Conservation (phyloP, 2,888 invertebrate species). For the Phorcus lineatus region DNA sequence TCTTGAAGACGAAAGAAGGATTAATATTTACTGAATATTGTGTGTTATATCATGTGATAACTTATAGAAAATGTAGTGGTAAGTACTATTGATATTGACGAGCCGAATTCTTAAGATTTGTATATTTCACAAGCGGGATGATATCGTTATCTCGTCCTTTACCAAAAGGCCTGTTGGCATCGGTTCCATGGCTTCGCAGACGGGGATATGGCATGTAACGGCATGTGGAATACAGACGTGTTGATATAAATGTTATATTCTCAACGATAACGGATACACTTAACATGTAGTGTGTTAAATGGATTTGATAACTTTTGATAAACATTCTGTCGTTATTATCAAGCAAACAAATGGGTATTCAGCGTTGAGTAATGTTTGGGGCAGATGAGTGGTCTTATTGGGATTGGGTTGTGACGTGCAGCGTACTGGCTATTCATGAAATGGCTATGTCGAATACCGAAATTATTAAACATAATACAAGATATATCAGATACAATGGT, state of each 20-base stretch:
- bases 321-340: too few relatives aligned
- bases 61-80: constrained; percentile 3
- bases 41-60: neutral
- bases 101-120: neutral
- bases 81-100: neutral
- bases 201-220: neutral
- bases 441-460: too few relatives aligned
- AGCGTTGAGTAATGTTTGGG: too few relatives aligned
- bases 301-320: too few relatives aligned
- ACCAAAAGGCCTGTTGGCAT: neutral
- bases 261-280: too few relatives aligned
- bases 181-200: neutral
- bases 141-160: neutral
- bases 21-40: constrained; percentile 2
- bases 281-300: too few relatives aligned
- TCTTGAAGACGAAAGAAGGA: constrained; percentile 12
- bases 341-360: too few relatives aligned
- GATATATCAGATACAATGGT: too few relatives aligned
- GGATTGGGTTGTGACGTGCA: too few relatives aligned
- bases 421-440: too few relatives aligned
- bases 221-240: constrained; percentile 6
- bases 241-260: neutral
- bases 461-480: too few relatives aligned
- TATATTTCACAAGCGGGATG: neutral
- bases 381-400: too few relatives aligned